Evolutionary conservation across 2,888 invertebrate species (phyloP).

Genomic region (Leucophenga maculata): DNA sequence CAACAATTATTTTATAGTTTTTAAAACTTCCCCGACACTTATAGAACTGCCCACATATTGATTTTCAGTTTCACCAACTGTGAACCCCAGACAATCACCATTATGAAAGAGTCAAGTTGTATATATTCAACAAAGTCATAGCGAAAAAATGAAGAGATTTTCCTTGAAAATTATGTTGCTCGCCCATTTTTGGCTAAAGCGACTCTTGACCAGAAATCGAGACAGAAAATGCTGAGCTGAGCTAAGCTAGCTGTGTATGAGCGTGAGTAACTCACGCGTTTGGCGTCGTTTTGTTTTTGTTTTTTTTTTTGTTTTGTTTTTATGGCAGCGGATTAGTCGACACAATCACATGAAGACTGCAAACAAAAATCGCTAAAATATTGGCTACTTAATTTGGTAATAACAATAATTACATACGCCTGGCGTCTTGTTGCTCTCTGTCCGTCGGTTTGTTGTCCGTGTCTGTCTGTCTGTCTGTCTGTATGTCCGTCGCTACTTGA

Average conservation of each 20-base stretch:
- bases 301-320: background rate
- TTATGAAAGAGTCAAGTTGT: conserved; percentile 1
- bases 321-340: conserved; percentile 53
- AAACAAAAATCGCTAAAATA: conserved; percentile 54
- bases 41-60: background rate
- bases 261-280: conserved; percentile 54
- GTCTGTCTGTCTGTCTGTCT: background rate
- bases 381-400: conserved; percentile 65
- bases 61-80: conserved; percentile 20
- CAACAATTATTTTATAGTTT: no score
- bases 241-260: no score
- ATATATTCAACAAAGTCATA: background rate
- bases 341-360: conserved; percentile 20
- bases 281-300: conserved; percentile 17
- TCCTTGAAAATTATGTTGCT: conserved; percentile 61
- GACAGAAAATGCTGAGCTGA: conserved; percentile 43
- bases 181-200: conserved; percentile 55
- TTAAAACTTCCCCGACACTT: no score
- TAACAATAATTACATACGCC: conserved; percentile 64
- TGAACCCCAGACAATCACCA: conserved; percentile 27
- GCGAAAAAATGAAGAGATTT: conserved; percentile 59
- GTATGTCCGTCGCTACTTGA: background rate
- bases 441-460: background rate
- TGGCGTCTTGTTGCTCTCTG: conserved; percentile 40
- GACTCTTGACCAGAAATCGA: conserved; percentile 60